These are phyloP conservation scores for Oreocharis arfaki DNA, from an alignment of 2,113 vertebrate species.

Conservation along the genomic window DNA sequence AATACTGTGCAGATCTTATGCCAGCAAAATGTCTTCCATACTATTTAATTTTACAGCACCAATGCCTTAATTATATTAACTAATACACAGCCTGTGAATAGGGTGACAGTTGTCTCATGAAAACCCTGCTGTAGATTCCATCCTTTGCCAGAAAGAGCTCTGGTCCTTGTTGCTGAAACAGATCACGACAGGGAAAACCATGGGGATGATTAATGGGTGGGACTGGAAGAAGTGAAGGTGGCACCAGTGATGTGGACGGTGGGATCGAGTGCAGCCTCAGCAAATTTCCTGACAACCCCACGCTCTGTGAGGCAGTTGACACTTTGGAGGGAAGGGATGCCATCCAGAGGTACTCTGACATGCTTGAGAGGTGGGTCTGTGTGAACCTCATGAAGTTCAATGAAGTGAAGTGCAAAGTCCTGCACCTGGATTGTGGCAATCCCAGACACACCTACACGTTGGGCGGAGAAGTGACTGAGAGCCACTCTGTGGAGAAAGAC, in stretches of 20 bases:
- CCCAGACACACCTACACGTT: background rate
- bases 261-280: background rate
- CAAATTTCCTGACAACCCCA: background rate
- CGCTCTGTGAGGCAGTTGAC: too few species aligned
- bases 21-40: constrained; percentile 26
- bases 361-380: background rate
- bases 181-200: background rate
- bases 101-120: constrained; percentile 45
- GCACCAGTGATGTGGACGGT: background rate
- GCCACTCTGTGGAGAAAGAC: background rate
- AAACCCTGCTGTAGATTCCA: background rate
- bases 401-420: background rate
- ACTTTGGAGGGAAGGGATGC: background rate
- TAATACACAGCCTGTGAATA: constrained; percentile 32
- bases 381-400: background rate
- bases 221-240: background rate
- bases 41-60: constrained; percentile 53
- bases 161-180: background rate
- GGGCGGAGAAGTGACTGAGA: fast-evolving
- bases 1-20: background rate
- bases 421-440: background rate
- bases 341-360: background rate
- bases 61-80: constrained; percentile 49
- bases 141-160: background rate
- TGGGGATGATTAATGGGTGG: fast-evolving